A percentile compares a stretch with the other conserved stretches of the same genome.
Evolutionary conservation across 2,113 vertebrate genomes (phyloP).

Genomic region (Verasper variegatus): DNA sequence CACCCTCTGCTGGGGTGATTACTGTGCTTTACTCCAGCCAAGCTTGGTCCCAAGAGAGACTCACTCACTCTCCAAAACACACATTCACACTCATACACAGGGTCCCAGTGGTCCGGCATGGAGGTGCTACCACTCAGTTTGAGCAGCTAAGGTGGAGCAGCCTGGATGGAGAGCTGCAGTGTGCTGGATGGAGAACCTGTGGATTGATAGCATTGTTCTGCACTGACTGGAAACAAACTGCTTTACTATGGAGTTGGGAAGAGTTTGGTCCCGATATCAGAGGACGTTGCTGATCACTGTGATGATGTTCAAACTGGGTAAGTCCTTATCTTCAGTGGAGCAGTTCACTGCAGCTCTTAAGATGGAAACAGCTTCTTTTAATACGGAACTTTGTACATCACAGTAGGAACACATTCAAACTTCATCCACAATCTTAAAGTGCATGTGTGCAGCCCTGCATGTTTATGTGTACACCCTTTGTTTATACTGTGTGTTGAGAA

Average conservation of each 20-base stretch:
- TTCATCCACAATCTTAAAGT: neutral
- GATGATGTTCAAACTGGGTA: constrained; percentile 83
- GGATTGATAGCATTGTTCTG: constrained; percentile 13
- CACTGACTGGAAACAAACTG: constrained; percentile 26
- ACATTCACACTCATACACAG: neutral
- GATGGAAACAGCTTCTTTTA: neutral
- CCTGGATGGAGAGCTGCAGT: constrained; percentile 20
- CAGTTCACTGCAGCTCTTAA: neutral
- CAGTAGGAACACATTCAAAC: neutral
- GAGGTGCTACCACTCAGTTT: constrained; percentile 10
- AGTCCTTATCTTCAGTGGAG: constrained; percentile 25
- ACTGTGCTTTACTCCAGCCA: constrained; percentile 63
- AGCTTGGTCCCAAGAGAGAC: constrained; percentile 58
- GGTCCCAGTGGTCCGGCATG: constrained; percentile 50
- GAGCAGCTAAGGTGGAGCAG: constrained; percentile 13
- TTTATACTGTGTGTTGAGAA: neutral
- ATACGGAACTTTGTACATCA: neutral
- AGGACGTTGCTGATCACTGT: constrained; percentile 71
- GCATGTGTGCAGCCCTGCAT: neutral
- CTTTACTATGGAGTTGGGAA: constrained; percentile 75
- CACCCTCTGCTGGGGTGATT: constrained; percentile 71
- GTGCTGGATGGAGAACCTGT: constrained; percentile 49
- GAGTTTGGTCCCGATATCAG: constrained; percentile 65
- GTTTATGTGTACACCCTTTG: neutral
- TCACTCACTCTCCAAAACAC: constrained; percentile 24